A percentile compares a stretch with the other conserved stretches of the same genome.
Evolutionary conservation across 2,113 vertebrate genomes (phyloP).

Genomic region (Callorhinus ursinus): DNA sequence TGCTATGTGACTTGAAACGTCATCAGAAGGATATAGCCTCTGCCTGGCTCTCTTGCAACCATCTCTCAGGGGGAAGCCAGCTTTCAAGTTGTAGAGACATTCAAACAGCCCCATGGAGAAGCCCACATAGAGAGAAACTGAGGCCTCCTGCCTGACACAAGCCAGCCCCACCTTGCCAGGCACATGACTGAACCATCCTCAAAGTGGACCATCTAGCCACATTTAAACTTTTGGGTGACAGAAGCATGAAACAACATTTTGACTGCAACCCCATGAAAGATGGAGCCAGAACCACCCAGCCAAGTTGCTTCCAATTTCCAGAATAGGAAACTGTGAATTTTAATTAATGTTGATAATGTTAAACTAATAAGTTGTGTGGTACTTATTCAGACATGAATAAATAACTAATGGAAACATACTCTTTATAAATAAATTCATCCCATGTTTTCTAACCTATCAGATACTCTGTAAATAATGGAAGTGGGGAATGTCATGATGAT

Average conservation of each 20-base stretch:
- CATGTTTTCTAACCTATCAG: not conserved
- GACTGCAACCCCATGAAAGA: not conserved
- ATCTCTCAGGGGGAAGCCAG: not conserved
- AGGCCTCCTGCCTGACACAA: not conserved
- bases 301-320: not conserved
- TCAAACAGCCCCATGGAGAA: not conserved
- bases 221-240: not conserved
- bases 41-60: not conserved
- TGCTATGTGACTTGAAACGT: not conserved
- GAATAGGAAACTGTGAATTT: not conserved
- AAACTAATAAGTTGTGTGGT: not conserved
- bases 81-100: not conserved
- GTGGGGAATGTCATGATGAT: not conserved
- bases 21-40: not conserved
- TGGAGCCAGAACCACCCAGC: not conserved
- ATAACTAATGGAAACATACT: not conserved
- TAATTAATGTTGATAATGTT: not conserved
- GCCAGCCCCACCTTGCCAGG: too few species aligned
- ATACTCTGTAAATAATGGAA: not conserved
- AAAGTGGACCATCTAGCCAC: not conserved
- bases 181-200: not conserved
- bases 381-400: not conserved
- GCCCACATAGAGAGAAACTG: fast-evolving
- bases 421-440: not conserved
- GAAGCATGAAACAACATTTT: not conserved